Evolutionary conservation across 2,113 vertebrate genomes (phyloP).

Genomic region (Blennius ocellaris): DNA sequence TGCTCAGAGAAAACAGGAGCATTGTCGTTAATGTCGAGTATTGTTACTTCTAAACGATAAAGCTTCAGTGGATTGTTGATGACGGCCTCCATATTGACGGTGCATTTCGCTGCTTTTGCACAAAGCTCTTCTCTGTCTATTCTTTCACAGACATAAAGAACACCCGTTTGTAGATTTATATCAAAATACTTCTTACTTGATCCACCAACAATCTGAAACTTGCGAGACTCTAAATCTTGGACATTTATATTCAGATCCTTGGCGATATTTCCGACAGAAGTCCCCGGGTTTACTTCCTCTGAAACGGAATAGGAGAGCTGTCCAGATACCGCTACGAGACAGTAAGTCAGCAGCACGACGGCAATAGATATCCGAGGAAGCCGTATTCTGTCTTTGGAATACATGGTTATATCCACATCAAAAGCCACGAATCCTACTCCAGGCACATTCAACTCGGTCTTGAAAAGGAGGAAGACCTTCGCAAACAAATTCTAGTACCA

Average conservation of each 20-base stretch:
- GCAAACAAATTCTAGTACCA: too few relatives aligned
- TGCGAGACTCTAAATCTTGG: slow-evolving; percentile 41
- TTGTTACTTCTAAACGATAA: slow-evolving; percentile 62
- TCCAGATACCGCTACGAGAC: slow-evolving; percentile 42
- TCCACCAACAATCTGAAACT: slow-evolving; percentile 58
- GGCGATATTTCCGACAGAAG: slow-evolving; percentile 65
- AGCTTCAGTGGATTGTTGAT: slow-evolving; percentile 62
- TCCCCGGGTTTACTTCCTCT: slow-evolving; percentile 71
- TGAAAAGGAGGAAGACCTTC: too few relatives aligned
- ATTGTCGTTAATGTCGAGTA: slow-evolving; percentile 75
- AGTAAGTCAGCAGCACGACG: slow-evolving; percentile 48
- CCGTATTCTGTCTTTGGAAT: neutral
- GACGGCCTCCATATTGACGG: slow-evolving; percentile 63
- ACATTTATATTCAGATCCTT: slow-evolving; percentile 65
- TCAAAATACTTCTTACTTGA: slow-evolving; percentile 66
- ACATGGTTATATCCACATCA: too few relatives aligned
- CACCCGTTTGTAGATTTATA: slow-evolving; percentile 62
- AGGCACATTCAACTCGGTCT: too few relatives aligned
- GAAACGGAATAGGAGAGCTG: slow-evolving; percentile 70
- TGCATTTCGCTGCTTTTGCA: slow-evolving; percentile 41
- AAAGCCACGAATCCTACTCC: too few relatives aligned
- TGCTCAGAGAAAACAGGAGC: slow-evolving; percentile 63
- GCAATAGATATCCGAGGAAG: slow-evolving; percentile 38
- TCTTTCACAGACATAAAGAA: slow-evolving; percentile 54
- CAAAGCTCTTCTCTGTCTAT: slow-evolving; percentile 70